These are phyloP conservation scores for Sanderia malayensis DNA, from an alignment of 30 jellyfish, hydroid and myxozoan species.

Conservation along the genomic window DNA sequence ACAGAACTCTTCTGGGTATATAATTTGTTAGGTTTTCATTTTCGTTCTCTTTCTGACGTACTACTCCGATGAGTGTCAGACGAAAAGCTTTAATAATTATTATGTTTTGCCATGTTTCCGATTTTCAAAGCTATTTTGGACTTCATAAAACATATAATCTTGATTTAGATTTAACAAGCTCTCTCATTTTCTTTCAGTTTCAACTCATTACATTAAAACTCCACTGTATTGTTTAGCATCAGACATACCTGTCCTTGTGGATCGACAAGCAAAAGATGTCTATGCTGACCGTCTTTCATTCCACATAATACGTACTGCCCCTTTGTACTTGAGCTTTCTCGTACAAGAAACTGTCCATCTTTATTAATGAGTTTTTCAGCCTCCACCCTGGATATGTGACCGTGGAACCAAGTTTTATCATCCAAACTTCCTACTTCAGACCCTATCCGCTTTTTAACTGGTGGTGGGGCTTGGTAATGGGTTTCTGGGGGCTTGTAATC, in stretches of 20 bases:
- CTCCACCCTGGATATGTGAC: constrained; percentile 64
- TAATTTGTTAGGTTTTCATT: too few relatives aligned
- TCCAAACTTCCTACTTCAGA: constrained; percentile 46
- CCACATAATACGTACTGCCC: constrained; percentile 85
- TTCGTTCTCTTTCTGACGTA: too few relatives aligned
- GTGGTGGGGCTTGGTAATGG: constrained; percentile 46
- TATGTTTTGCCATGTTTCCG: too few relatives aligned
- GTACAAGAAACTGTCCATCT: constrained; percentile 92
- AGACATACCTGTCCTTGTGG: constrained; percentile 94
- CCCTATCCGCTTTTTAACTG: constrained; percentile 19
- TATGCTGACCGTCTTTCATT: constrained; percentile 61
- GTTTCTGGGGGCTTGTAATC: constrained; percentile 49
- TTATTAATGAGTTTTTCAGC: constrained; percentile 62
- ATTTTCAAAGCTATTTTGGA: too few relatives aligned
- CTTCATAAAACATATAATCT: too few relatives aligned
- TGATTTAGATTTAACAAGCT: too few relatives aligned
- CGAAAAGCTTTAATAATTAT: too few relatives aligned
- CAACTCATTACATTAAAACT: too few relatives aligned
- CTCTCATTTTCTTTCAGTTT: too few relatives aligned
- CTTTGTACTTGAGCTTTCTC: constrained; percentile 69
- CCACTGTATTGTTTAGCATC: too few relatives aligned
- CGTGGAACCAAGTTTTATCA: constrained; percentile 84
- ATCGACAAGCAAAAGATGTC: constrained; percentile 84
- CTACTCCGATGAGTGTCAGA: too few relatives aligned
- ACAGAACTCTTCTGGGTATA: too few relatives aligned